These are phyloP conservation scores for Sceloporus tristichus DNA, from an alignment of 2,113 vertebrate genomes.

Conservation along the genomic window DNA sequence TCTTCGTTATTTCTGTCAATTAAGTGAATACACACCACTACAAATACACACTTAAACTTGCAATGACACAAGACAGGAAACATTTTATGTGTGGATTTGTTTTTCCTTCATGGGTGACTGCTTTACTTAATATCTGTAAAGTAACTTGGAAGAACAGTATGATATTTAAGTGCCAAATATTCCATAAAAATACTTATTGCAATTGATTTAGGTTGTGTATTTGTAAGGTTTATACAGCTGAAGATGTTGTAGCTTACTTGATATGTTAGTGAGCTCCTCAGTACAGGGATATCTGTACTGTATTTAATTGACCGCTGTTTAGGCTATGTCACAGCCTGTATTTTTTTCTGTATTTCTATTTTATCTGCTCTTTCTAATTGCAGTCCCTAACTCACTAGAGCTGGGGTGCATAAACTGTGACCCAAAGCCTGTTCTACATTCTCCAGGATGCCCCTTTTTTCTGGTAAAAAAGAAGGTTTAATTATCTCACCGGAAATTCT, in stretches of 20 bases:
- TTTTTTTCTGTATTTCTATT: too few relatives aligned
- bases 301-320: too few relatives aligned
- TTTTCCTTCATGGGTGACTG: not conserved
- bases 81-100: not conserved
- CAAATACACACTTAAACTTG: not conserved
- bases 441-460: not conserved
- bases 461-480: too few relatives aligned
- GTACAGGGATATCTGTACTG: too few relatives aligned
- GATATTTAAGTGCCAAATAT: conserved; percentile 14
- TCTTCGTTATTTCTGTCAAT: not conserved
- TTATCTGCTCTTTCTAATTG: too few relatives aligned
- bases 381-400: too few relatives aligned
- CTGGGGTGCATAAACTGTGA: not conserved
- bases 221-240: too few relatives aligned
- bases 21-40: not conserved
- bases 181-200: not conserved
- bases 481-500: too few relatives aligned
- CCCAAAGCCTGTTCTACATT: not conserved
- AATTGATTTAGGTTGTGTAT: not conserved
- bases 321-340: too few relatives aligned
- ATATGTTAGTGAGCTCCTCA: too few relatives aligned
- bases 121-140: too few relatives aligned
- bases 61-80: not conserved
- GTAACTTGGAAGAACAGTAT: not conserved
- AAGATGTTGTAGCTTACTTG: too few relatives aligned